Evolutionary conservation across 2,113 vertebrate genomes (phyloP).

Genomic region (Boulengeromyrus knoepffleri): DNA sequence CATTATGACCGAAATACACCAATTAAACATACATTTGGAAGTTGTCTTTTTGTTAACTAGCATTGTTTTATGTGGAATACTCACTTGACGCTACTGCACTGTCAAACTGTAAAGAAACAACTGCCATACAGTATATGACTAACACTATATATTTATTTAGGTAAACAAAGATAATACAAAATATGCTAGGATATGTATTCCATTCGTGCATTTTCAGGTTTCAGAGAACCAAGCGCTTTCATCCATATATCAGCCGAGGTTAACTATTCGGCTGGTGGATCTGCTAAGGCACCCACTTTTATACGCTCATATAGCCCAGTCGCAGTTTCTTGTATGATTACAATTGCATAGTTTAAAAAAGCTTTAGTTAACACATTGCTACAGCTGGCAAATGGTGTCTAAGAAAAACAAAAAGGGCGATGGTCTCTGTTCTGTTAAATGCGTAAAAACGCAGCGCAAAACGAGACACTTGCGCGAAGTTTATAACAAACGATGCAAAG

Average conservation of each 20-base stretch:
- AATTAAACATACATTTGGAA: not conserved
- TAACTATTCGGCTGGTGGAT: not conserved
- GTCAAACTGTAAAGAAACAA: not conserved
- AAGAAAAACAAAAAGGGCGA: not conserved
- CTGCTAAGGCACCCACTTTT: not conserved
- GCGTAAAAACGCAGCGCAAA: constrained; percentile 8
- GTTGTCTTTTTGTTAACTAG: not conserved
- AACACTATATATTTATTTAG: not conserved
- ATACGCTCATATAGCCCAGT: not conserved
- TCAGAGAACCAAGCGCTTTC: not conserved
- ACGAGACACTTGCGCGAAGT: not conserved
- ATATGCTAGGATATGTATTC: not conserved
- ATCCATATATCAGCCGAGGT: not conserved
- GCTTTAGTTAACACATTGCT: not conserved
- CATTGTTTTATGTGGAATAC: not conserved
- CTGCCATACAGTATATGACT: not conserved
- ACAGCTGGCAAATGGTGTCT: not conserved
- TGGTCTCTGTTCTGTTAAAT: not conserved
- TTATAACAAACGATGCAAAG: not conserved
- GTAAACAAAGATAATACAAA: not conserved
- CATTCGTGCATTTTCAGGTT: not conserved
- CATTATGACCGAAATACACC: not conserved
- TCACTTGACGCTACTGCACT: not conserved
- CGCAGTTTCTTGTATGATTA: not conserved
- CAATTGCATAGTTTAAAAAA: not conserved